Evolutionary conservation across 1,140 invertebrate genomes (phyloP), one percentile per base, ranked within the genome.

Genomic region (Drosophila jambulina): DNA sequence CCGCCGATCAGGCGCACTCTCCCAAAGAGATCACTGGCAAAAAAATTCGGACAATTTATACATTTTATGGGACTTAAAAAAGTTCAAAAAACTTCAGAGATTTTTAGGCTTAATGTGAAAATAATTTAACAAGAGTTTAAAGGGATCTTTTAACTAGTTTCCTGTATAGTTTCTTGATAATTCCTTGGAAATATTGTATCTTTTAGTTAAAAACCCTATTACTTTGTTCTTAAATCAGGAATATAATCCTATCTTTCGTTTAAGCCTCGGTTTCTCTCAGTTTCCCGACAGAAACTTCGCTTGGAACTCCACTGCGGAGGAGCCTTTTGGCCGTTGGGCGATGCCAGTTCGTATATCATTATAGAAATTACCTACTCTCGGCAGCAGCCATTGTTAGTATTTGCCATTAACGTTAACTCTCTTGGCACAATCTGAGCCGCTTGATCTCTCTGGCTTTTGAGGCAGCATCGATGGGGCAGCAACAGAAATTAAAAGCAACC

Each of bases 291-390:
- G 34, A 32, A 45, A 40, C 51, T 57, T 9, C 17, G 43, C 49
- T 36, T 57, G 59, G 36, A 15, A 63, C 42, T 75, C 58, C 40
- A n/a, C n/a, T 49, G 51, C 45, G 27, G 45, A 61, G 80, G 54
- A 76, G 83, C 67, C 76, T 74, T 74, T 77, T 78, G 85, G 69
- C 85, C 69, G 81, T 59, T 69, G 85, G 78, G 82, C 75, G 78
- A 75, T 84, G 79, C 84, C 78, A 91, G 87, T 91, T 87, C 87
- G 86, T 91, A 91, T 91, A 91, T 91, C 87, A 91, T 91, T 91
- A 86, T 86, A 91, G 87, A 91, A 91, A 91, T 91, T 91, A 91
- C 84, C 84, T 85, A 90, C 77, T 88, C 86, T 79, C 69, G 63
- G 75, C 54, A 64, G 58, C 78, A 77, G 79, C 84, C 84, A 88